phyloP scores from a whole-genome alignment of 30 jellyfish, hydroid and myxozoan species.

The Mastigias papua region DNA sequence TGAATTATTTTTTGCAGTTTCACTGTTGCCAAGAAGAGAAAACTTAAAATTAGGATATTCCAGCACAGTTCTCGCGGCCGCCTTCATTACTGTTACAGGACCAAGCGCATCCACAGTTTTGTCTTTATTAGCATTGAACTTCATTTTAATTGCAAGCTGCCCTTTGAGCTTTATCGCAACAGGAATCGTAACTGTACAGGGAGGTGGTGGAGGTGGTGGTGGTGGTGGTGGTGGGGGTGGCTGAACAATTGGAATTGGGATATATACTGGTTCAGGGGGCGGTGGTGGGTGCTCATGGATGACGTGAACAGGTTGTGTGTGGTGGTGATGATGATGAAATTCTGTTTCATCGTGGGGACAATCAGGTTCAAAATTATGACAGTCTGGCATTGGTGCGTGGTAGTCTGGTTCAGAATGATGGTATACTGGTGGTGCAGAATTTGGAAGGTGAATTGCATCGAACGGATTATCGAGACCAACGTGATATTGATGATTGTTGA shows the following conservation, averaged over 20 bases:
- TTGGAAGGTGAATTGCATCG: conserved; percentile 72
- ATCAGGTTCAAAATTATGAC: conserved; percentile 44
- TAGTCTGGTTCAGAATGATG: conserved; percentile 50
- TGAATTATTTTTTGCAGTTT: not conserved
- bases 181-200: conserved; percentile 97
- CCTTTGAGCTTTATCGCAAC: conserved; percentile 97
- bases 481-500: conserved; percentile 70
- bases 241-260: conserved; percentile 69
- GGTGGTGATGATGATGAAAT: conserved; percentile 75
- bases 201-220: conserved; percentile 99
- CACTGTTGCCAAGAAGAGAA: not conserved
- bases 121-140: conserved; percentile 92
- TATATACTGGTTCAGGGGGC: conserved; percentile 79
- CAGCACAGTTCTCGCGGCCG: conserved; percentile 71
- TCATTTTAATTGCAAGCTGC: conserved; percentile 91
- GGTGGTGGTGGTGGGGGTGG: conserved; percentile 94
- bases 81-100: conserved; percentile 80
- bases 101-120: conserved; percentile 97
- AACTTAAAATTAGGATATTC: conserved; percentile 57
- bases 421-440: conserved; percentile 40
- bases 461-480: conserved; percentile 73
- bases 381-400: conserved; percentile 49
- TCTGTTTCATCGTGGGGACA: conserved; percentile 41
- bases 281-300: conserved; percentile 92
- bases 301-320: conserved; percentile 79